Conservation (phyloP, 2,797 vertebrate genomes). For the Hydrocynus forskahlii region DNA sequence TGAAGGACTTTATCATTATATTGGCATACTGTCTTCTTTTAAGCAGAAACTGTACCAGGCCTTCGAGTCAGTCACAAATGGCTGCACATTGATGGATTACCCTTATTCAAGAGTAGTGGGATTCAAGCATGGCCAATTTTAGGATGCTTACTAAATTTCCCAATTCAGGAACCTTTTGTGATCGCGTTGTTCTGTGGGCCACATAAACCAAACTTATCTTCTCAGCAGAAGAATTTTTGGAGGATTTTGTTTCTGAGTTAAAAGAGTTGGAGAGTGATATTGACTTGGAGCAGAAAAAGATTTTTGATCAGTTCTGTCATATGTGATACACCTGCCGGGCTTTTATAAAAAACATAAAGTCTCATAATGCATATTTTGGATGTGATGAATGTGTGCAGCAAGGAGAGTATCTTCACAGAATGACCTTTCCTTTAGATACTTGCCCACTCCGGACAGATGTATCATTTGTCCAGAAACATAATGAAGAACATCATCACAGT, state of each 20-base stretch:
- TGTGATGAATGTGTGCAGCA: too few relatives aligned
- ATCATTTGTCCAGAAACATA: not conserved
- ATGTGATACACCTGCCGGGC: conserved; percentile 37
- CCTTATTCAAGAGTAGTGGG: conserved; percentile 43
- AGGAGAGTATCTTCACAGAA: too few relatives aligned
- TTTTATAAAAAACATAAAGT: conserved; percentile 47
- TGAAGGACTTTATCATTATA: too few relatives aligned
- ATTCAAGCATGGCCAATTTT: conserved; percentile 39
- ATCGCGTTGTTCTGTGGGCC: conserved; percentile 35
- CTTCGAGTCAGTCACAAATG: too few relatives aligned
- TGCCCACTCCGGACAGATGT: conserved; percentile 35
- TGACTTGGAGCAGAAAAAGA: too few relatives aligned
- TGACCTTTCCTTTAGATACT: too few relatives aligned
- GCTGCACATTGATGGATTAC: conserved; percentile 33
- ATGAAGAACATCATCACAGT: too few relatives aligned
- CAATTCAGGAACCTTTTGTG: conserved; percentile 38
- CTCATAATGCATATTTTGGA: conserved; percentile 11
- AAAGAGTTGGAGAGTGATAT: conserved; percentile 13
- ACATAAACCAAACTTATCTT: conserved; percentile 30
- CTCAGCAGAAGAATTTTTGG: conserved; percentile 30
- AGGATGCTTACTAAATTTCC: conserved; percentile 24
- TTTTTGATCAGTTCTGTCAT: too few relatives aligned
- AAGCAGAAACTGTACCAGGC: too few relatives aligned
- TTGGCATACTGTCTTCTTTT: too few relatives aligned
- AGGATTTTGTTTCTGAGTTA: conserved; percentile 29